Conservation (phyloP, 2,113 vertebrate genomes). For the Eretmochelys imbricata region DNA sequence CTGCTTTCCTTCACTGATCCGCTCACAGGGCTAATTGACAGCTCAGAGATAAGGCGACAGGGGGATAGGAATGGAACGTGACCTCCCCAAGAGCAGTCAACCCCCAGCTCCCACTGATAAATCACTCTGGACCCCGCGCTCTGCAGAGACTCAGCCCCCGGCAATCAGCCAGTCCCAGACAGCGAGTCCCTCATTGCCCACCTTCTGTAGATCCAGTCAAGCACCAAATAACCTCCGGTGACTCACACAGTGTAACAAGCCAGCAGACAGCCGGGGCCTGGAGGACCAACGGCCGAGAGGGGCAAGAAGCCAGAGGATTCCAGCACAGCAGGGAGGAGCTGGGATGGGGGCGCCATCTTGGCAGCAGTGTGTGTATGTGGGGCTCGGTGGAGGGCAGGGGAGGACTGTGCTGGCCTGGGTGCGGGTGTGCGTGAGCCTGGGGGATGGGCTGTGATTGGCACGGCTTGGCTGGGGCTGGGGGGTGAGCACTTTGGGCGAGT, state of each 20-base stretch:
- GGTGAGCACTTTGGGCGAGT: no score
- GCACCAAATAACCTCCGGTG: background rate
- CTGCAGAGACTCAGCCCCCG: background rate
- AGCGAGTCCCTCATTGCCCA: background rate
- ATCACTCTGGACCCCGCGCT: constrained; percentile 31
- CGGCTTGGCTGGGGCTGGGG: no score
- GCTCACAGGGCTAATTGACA: accelerated
- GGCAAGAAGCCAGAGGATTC: no score
- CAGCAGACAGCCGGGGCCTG: no score
- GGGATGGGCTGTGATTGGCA: no score
- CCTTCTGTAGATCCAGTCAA: background rate
- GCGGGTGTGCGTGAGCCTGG: no score
- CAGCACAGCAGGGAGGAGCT: no score
- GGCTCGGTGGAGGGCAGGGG: no score
- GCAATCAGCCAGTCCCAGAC: background rate
- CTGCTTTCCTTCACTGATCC: constrained; percentile 48
- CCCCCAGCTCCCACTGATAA: background rate
- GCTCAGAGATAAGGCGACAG: constrained; percentile 37
- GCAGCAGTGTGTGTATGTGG: no score
- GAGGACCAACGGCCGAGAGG: no score
- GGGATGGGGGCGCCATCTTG: no score
- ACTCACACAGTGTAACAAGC: background rate
- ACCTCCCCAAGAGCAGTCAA: background rate
- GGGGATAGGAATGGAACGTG: constrained; percentile 50
- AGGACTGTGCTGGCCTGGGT: no score